A percentile compares a stretch with the other conserved stretches of the same genome.
phyloP scores from a whole-genome alignment of 2,797 vertebrate species.

The Momotus momota region DNA sequence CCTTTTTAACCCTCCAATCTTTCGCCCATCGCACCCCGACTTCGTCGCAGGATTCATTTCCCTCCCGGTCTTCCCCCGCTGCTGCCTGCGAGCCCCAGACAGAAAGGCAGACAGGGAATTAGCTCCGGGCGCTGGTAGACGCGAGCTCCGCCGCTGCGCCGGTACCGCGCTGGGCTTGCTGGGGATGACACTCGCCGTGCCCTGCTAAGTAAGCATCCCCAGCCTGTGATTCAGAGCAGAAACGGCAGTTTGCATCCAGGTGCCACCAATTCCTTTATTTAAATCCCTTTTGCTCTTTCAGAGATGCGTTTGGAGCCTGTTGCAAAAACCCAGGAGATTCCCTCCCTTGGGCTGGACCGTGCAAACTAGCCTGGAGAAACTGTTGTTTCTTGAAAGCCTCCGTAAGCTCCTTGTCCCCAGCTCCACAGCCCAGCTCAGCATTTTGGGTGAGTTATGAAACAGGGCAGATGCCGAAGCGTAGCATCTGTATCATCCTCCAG shows the following conservation, averaged over 20 bases:
- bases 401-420: not conserved
- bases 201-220: not conserved
- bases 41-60: accelerated
- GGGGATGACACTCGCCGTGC: not conserved
- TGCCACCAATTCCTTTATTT: not conserved
- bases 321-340: not conserved
- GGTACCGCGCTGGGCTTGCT: not conserved
- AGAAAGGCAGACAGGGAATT: constrained; percentile 28
- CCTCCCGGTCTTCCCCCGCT: not conserved
- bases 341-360: not conserved
- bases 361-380: not conserved
- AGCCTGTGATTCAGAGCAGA: not conserved
- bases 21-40: accelerated
- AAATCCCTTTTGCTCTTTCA: not conserved
- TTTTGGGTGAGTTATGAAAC: constrained; percentile 49
- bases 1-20: accelerated
- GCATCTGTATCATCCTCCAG: not conserved
- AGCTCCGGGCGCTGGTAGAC: not conserved
- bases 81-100: not conserved
- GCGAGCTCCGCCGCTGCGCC: not conserved
- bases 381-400: constrained; percentile 41
- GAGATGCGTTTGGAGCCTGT: not conserved
- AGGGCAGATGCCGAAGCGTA: not conserved
- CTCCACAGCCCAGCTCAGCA: constrained; percentile 14
- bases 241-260: not conserved